Percentiles rank a stretch among this genome's conserved stretches.
Evolutionary conservation across 2,888 invertebrate species (phyloP).

Genomic region (Callyntrura guangdongensis): DNA sequence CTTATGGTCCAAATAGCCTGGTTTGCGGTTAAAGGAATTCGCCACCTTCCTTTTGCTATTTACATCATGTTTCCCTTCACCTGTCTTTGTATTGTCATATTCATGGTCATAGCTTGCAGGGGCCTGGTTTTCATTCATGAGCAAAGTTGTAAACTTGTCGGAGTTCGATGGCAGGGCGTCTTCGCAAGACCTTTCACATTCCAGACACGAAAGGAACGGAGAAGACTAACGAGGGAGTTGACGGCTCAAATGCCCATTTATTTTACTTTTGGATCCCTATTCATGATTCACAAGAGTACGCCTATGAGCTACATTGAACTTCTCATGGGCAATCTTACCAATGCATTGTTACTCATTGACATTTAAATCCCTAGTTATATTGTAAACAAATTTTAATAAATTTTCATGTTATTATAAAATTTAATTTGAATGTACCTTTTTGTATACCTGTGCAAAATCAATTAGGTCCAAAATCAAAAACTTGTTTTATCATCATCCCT

Average conservation of each 20-base stretch:
- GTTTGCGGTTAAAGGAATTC: conserved; percentile 51
- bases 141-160: not conserved
- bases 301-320: conserved; percentile 58
- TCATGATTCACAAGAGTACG: conserved; percentile 47
- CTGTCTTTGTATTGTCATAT: not conserved
- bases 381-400: not conserved
- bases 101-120: conserved; percentile 33
- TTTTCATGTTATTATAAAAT: too few relatives aligned
- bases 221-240: not conserved
- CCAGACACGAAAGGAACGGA: not conserved
- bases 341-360: conserved; percentile 49
- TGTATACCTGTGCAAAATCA: too few relatives aligned
- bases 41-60: not conserved
- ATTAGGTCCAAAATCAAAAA: not conserved
- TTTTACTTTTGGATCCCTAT: conserved; percentile 56
- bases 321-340: conserved; percentile 51
- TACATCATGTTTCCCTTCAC: conserved; percentile 25
- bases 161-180: not conserved
- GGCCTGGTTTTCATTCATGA: conserved; percentile 36
- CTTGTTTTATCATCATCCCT: not conserved
- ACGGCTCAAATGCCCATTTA: conserved; percentile 41
- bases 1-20: conserved; percentile 29
- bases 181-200: not conserved
- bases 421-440: too few relatives aligned
- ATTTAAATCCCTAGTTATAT: conserved; percentile 7